These are phyloP conservation scores for Apeira syringaria DNA, from an alignment of 2,888 invertebrate species.

Conservation along the genomic window DNA sequence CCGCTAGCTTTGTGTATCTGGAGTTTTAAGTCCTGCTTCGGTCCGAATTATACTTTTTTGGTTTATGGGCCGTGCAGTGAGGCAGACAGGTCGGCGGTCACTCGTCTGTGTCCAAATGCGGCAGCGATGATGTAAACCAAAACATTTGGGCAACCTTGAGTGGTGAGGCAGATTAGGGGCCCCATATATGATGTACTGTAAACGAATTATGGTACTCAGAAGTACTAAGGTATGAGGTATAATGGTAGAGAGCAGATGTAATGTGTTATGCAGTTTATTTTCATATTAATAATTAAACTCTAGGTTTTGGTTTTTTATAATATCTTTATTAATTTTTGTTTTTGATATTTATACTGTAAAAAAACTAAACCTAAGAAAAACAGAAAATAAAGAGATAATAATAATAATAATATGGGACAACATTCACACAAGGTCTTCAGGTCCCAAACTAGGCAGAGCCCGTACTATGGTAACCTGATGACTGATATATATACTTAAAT, in stretches of 20 bases:
- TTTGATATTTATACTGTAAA: too few species aligned
- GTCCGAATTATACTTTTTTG: slow-evolving; percentile 1
- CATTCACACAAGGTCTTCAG: too few species aligned
- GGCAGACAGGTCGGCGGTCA: slow-evolving; percentile 40
- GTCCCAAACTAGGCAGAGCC: too few species aligned
- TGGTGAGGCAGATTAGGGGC: slow-evolving; percentile 41
- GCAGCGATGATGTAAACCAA: slow-evolving; percentile 57
- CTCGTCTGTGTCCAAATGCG: slow-evolving; percentile 50
- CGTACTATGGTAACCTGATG: too few species aligned
- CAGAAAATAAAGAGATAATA: too few species aligned
- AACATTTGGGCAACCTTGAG: slow-evolving; percentile 58
- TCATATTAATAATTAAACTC: neutral
- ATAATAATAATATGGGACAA: too few species aligned
- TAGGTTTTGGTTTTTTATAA: too few species aligned
- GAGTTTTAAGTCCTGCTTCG: neutral
- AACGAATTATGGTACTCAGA: slow-evolving; percentile 22
- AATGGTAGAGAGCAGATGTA: slow-evolving; percentile 6
- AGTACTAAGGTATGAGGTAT: slow-evolving; percentile 12
- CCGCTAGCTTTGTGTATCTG: too few species aligned
- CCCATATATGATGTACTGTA: slow-evolving; percentile 42
- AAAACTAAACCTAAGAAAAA: too few species aligned
- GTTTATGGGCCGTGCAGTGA: slow-evolving; percentile 11
- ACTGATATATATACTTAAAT: too few species aligned
- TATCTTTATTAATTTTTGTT: too few species aligned
- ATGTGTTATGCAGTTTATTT: slow-evolving; percentile 9